phyloP scores from a whole-genome alignment of 2,888 invertebrate genomes.

The Tyria jacobaeae region DNA sequence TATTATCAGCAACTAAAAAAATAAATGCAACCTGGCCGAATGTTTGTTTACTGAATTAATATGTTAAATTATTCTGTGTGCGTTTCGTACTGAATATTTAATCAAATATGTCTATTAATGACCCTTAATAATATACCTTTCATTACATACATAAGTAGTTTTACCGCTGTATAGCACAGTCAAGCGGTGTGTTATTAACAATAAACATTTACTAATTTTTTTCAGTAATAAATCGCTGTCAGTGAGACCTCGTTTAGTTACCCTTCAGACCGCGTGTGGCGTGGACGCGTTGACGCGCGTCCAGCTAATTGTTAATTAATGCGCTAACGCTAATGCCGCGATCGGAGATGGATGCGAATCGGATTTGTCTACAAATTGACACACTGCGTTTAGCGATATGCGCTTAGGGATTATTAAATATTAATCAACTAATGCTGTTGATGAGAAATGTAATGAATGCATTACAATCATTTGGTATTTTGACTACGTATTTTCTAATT shows the following conservation, averaged over 20 bases:
- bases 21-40: too few species aligned
- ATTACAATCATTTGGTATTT: background rate
- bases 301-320: constrained; percentile 52
- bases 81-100: too few species aligned
- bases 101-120: too few species aligned
- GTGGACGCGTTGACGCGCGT: constrained; percentile 45
- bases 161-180: too few species aligned
- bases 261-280: constrained; percentile 40
- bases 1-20: too few species aligned
- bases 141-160: too few species aligned
- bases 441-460: constrained; percentile 4
- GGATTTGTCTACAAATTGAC: constrained; percentile 52
- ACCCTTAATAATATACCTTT: too few species aligned
- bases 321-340: constrained; percentile 49
- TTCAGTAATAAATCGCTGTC: constrained; percentile 11
- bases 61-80: too few species aligned
- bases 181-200: too few species aligned
- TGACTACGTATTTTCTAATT: background rate
- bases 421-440: constrained; percentile 36
- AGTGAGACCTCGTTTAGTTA: constrained; percentile 8
- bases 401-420: constrained; percentile 33
- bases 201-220: background rate
- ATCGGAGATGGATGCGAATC: constrained; percentile 55
- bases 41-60: too few species aligned
- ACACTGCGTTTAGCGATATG: constrained; percentile 33